Conservation (phyloP, 2,113 vertebrate genomes). For the Halcyon malimbica region DNA sequence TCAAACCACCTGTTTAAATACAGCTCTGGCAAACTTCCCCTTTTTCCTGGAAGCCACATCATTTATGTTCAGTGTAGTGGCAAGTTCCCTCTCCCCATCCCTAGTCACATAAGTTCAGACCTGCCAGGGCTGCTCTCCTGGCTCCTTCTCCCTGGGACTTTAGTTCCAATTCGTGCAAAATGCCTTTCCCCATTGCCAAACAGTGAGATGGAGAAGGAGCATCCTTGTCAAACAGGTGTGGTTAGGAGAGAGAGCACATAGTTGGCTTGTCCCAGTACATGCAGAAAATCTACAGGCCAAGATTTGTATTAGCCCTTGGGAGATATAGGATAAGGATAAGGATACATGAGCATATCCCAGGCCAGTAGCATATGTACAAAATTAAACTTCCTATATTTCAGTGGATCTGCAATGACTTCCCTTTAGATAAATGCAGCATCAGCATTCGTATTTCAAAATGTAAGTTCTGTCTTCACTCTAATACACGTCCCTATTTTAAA, state of each 20-base stretch:
- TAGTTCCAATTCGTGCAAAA: not conserved
- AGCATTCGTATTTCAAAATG: not conserved
- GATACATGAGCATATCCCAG: not conserved
- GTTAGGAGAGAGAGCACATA: not conserved
- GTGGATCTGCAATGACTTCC: not conserved
- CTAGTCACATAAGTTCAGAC: not conserved
- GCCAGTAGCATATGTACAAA: not conserved
- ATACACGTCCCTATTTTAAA: not conserved
- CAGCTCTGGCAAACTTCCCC: not conserved
- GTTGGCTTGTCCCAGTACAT: not conserved
- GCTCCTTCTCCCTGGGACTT: not conserved
- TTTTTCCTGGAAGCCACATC: not conserved
- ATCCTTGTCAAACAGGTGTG: not conserved
- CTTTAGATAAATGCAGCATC: not conserved
- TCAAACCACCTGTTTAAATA: slow-evolving; percentile 31
- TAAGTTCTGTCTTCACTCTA: not conserved
- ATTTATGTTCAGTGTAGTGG: not conserved
- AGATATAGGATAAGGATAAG: too few relatives aligned
- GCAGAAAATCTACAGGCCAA: not conserved
- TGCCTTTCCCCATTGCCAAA: not conserved
- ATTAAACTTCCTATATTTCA: not conserved
- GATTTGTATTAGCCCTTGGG: not conserved
- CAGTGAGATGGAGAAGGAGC: not conserved
- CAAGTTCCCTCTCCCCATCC: not conserved
- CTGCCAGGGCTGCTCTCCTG: not conserved